Conservation (phyloP, 2,888 invertebrate genomes). For the Aspidapion aeneum region DNA sequence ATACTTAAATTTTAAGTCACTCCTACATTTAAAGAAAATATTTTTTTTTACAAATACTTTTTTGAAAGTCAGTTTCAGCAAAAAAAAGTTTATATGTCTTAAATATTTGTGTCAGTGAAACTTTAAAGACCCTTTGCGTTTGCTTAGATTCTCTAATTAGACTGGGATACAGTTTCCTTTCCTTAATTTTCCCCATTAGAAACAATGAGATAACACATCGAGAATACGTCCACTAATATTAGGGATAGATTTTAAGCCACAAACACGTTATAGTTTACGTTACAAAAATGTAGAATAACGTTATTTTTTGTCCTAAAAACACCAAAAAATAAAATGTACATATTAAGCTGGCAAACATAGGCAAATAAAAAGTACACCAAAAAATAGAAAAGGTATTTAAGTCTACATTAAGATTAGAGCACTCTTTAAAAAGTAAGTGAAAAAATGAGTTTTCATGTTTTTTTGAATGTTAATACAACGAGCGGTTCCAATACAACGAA, state of each 20-base stretch:
- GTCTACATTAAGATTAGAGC: no score
- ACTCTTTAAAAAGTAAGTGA: neutral
- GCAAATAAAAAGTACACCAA: neutral
- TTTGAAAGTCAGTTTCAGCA: no score
- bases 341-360: neutral
- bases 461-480: conserved; percentile 35
- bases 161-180: neutral
- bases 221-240: conserved; percentile 50
- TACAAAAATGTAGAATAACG: neutral
- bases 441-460: neutral
- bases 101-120: no score
- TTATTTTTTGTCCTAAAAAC: neutral
- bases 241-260: conserved; percentile 40
- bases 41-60: no score
- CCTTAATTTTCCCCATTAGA: conserved; percentile 36
- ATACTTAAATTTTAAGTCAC: no score
- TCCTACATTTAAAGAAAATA: no score
- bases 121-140: no score
- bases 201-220: conserved; percentile 43
- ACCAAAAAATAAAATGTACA: neutral
- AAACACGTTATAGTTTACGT: neutral
- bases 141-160: neutral
- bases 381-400: no score
- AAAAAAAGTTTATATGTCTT: no score
- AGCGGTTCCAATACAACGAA: conserved; percentile 50